phyloP scores from a whole-genome alignment of 2,888 invertebrate species.

The Gasteruption jaculator region DNA sequence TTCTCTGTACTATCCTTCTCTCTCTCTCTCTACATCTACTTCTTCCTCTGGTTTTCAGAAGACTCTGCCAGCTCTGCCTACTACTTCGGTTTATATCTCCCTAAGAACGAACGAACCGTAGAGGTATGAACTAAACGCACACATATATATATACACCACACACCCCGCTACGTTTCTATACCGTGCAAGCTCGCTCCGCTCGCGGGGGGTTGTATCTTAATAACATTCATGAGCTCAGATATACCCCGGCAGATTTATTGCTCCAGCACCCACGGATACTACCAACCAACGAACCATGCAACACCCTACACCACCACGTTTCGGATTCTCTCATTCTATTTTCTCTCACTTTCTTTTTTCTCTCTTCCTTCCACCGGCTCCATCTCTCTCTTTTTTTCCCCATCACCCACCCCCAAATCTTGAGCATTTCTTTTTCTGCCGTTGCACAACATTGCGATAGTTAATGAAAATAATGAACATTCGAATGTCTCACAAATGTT shows the following conservation, averaged over 20 bases:
- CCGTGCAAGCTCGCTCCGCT: slow-evolving; percentile 28
- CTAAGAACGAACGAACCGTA: slow-evolving; percentile 27
- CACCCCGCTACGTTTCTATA: slow-evolving; percentile 29
- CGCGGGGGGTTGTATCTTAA: slow-evolving; percentile 52
- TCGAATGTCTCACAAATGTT: too few relatives aligned
- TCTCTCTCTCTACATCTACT: slow-evolving; percentile 5
- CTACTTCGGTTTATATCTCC: slow-evolving; percentile 34
- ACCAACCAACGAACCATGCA: slow-evolving; percentile 27
- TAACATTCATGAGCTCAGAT: slow-evolving; percentile 54
- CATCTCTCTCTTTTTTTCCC: slow-evolving; percentile 11
- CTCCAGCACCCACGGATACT: slow-evolving; percentile 42
- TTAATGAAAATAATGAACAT: too few relatives aligned
- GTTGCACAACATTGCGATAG: too few relatives aligned
- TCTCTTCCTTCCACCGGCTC: slow-evolving; percentile 7
- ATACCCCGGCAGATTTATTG: slow-evolving; percentile 52
- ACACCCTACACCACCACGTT: slow-evolving; percentile 18
- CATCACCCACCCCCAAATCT: slow-evolving; percentile 12
- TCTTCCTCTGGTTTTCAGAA: slow-evolving; percentile 14
- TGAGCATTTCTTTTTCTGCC: not conserved
- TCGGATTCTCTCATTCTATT: slow-evolving; percentile 21
- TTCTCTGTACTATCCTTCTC: slow-evolving; percentile 9
- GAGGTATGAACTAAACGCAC: too few relatives aligned
- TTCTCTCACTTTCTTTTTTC: slow-evolving; percentile 11
- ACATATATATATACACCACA: too few relatives aligned
- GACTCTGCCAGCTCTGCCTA: slow-evolving; percentile 23